Evolutionary conservation across 2,797 vertebrate genomes (phyloP).

Genomic region (Anomalospiza imberbis): DNA sequence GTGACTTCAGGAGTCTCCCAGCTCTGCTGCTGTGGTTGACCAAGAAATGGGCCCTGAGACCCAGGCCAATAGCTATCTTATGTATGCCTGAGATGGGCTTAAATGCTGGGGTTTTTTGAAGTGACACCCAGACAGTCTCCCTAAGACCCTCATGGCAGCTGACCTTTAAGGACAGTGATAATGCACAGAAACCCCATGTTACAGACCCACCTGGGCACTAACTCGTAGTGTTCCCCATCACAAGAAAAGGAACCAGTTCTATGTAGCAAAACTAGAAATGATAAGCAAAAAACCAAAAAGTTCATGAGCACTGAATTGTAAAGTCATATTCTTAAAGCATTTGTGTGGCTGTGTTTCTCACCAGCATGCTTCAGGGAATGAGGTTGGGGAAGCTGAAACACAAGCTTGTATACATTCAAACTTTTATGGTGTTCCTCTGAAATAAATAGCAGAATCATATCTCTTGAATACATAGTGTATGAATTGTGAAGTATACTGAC

Average conservation of each 20-base stretch:
- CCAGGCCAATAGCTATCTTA: background rate
- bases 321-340: background rate
- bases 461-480: background rate
- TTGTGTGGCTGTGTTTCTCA: background rate
- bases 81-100: background rate
- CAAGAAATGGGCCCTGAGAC: background rate
- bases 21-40: background rate
- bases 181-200: background rate
- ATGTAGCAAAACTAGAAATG: background rate
- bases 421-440: background rate
- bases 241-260: background rate
- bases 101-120: background rate
- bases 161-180: background rate
- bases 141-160: background rate
- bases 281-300: background rate
- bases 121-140: background rate
- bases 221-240: fast-evolving
- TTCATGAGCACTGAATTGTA: background rate
- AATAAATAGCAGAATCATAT: background rate
- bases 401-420: background rate
- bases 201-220: background rate
- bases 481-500: background rate
- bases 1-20: background rate
- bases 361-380: background rate
- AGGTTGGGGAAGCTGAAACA: background rate